These are phyloP conservation scores for Musca domestica DNA, from an alignment of 1,140 invertebrate genomes.

Conservation along the genomic window DNA sequence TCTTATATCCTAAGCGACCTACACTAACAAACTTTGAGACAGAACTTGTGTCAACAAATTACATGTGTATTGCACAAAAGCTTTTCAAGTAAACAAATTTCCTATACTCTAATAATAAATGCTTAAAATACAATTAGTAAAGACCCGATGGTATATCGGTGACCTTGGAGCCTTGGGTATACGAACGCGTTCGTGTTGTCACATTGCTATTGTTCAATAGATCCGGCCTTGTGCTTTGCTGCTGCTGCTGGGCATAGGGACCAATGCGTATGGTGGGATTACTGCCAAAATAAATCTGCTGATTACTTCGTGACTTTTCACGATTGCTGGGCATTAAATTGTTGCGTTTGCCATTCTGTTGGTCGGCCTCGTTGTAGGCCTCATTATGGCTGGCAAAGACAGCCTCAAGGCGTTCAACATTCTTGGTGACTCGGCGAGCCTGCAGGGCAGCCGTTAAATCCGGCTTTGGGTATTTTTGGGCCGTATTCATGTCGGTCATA, in stretches of 20 bases:
- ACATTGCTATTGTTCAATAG: constrained; percentile 28
- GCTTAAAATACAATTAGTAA: constrained; percentile 55
- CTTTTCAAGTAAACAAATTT: constrained; percentile 1
- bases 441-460: constrained; percentile 59
- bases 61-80: constrained; percentile 22
- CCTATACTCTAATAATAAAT: constrained; percentile 1
- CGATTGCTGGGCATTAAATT: constrained; percentile 39
- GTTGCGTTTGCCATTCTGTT: constrained; percentile 42
- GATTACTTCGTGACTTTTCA: constrained; percentile 56
- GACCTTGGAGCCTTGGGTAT: constrained; percentile 59
- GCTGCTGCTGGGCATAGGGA: constrained; percentile 40
- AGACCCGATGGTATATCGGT: constrained; percentile 71
- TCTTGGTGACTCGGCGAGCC: constrained; percentile 67
- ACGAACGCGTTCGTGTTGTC: constrained; percentile 40
- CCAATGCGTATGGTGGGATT: constrained; percentile 53
- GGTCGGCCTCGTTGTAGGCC: constrained; percentile 60
- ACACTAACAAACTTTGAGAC: background rate
- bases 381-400: constrained; percentile 59
- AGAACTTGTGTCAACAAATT: background rate
- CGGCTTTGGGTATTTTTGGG: constrained; percentile 49
- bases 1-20: background rate
- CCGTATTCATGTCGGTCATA: constrained; percentile 52
- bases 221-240: constrained; percentile 2
- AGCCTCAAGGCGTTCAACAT: constrained; percentile 74
- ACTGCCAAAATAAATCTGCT: constrained; percentile 51